phyloP scores from a whole-genome alignment of 2,888 invertebrate genomes.

The Pilophorus perplexus region DNA sequence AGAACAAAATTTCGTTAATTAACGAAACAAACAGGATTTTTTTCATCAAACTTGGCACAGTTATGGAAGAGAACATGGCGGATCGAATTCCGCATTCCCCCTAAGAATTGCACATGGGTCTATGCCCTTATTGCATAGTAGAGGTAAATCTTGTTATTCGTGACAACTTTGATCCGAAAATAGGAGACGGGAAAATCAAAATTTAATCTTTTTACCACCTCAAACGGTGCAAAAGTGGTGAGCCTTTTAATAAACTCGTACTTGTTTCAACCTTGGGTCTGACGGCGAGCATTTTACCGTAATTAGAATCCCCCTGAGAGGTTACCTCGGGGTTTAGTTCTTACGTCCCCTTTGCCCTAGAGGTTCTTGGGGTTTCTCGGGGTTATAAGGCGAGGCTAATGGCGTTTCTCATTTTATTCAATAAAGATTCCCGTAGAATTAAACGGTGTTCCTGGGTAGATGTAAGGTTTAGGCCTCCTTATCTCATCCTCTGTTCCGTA shows the following conservation, averaged over 20 bases:
- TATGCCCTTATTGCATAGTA: too few relatives aligned
- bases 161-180: background rate
- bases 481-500: too few relatives aligned
- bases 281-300: conserved; percentile 26
- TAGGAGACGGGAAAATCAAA: too few relatives aligned
- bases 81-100: too few relatives aligned
- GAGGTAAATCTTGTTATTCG: too few relatives aligned
- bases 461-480: background rate
- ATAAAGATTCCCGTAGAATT: conserved; percentile 16
- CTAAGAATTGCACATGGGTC: too few relatives aligned
- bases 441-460: background rate
- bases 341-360: background rate
- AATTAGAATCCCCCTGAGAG: conserved; percentile 19
- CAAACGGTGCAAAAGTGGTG: conserved; percentile 2
- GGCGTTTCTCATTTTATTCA: conserved; percentile 26
- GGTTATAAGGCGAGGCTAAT: background rate
- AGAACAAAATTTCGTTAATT: too few relatives aligned
- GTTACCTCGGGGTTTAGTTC: background rate
- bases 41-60: too few relatives aligned
- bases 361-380: background rate
- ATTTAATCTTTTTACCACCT: background rate
- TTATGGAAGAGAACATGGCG: too few relatives aligned
- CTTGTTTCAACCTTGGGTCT: background rate
- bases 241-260: conserved; percentile 24
- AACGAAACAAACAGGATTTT: too few relatives aligned